Percentiles rank a stretch among this genome's conserved stretches.
These are phyloP conservation scores for Helogale parvula DNA, from an alignment of 2,113 vertebrate genomes.

Conservation along the genomic window DNA sequence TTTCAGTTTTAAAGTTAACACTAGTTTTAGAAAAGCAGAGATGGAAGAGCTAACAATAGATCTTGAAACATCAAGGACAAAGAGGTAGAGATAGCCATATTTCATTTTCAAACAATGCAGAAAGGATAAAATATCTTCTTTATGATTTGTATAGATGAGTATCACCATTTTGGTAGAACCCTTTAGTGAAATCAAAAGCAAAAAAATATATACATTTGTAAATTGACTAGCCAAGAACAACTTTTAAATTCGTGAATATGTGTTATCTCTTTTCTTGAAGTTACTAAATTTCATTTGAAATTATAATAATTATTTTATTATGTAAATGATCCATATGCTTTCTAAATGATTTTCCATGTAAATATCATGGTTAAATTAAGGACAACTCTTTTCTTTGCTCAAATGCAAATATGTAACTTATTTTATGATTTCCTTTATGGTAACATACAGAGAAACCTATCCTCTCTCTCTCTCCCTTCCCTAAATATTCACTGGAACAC, in stretches of 20 bases:
- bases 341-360: not conserved
- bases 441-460: not conserved
- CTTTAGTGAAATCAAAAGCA: slow-evolving; percentile 8
- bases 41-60: not conserved
- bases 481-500: not conserved
- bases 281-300: slow-evolving; percentile 40
- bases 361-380: not conserved
- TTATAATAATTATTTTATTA: slow-evolving; percentile 6
- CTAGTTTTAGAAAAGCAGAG: not conserved
- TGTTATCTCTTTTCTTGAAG: not conserved
- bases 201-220: not conserved
- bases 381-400: not conserved
- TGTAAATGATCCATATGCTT: not conserved
- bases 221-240: not conserved
- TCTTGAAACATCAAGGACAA: not conserved
- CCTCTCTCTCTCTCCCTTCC: not conserved
- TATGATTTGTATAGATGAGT: not conserved
- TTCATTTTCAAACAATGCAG: not conserved
- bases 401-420: not conserved
- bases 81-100: not conserved
- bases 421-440: not conserved
- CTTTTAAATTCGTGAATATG: not conserved
- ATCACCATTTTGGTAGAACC: not conserved
- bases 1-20: not conserved
- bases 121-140: not conserved